Evolutionary conservation across 2,888 invertebrate genomes (phyloP).

Genomic region (Rhopalosiphum nymphaeae): DNA sequence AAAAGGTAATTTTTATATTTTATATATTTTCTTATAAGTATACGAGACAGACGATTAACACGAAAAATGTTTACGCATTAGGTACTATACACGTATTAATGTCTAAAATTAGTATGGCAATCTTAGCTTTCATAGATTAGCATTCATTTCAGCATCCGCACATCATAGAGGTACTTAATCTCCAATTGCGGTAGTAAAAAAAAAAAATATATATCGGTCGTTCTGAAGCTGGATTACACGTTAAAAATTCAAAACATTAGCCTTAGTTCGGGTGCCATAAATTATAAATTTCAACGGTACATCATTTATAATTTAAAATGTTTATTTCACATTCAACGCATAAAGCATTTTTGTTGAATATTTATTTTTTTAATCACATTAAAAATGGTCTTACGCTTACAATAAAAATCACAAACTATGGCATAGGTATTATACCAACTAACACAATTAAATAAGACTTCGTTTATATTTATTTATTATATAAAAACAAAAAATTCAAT

Average conservation of each 20-base stretch:
- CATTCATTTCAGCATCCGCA: too few species aligned
- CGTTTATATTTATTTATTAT: neutral
- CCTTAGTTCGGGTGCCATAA: neutral
- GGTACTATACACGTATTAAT: neutral
- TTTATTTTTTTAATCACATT: neutral
- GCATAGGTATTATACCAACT: neutral
- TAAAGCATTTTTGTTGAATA: conserved; percentile 5
- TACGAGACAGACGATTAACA: neutral
- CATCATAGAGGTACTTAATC: neutral
- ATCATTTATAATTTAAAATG: conserved; percentile 1
- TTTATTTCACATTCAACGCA: neutral
- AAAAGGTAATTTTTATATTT: neutral
- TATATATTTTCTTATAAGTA: neutral
- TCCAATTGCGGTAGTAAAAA: neutral
- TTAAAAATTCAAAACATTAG: neutral
- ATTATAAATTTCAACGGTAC: neutral
- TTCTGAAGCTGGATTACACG: neutral
- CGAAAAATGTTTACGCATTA: neutral
- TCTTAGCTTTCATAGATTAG: neutral
- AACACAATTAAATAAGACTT: neutral
- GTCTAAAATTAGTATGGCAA: neutral
- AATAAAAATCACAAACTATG: neutral
- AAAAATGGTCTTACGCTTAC: neutral
- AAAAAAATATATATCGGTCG: neutral
- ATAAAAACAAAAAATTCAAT: neutral